These are phyloP conservation scores for Podarcis siculus DNA, from an alignment of 2,797 vertebrate species.

Conservation along the genomic window DNA sequence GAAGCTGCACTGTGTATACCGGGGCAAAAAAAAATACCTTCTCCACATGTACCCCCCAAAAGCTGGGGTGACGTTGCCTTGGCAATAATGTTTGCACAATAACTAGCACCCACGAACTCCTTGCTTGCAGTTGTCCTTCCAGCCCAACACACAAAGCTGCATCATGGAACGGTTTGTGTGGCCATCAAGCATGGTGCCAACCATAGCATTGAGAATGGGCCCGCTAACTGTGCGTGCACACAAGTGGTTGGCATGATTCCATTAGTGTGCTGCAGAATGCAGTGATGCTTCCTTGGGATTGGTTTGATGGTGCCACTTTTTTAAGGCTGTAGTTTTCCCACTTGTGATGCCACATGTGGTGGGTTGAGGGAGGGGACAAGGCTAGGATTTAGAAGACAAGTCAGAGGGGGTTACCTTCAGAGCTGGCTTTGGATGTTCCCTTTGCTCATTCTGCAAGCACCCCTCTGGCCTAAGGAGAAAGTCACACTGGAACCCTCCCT, in stretches of 20 bases:
- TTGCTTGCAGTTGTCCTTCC: slow-evolving; percentile 72
- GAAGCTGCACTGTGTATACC: slow-evolving; percentile 74
- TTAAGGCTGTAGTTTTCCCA: too few relatives aligned
- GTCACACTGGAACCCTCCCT: too few relatives aligned
- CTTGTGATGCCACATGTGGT: too few relatives aligned
- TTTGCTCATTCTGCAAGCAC: too few relatives aligned
- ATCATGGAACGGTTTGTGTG: background rate
- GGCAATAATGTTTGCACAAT: slow-evolving; percentile 81
- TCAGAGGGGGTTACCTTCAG: too few relatives aligned
- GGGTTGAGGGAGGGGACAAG: too few relatives aligned
- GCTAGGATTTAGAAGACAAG: too few relatives aligned
- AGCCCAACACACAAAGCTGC: background rate
- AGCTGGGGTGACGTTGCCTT: slow-evolving; percentile 78
- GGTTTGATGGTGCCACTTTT: too few relatives aligned
- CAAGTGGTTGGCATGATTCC: background rate
- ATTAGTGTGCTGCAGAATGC: too few relatives aligned
- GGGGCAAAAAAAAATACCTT: slow-evolving; percentile 67
- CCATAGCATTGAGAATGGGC: background rate
- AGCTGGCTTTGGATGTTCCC: too few relatives aligned
- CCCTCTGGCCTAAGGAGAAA: too few relatives aligned
- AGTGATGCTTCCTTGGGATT: too few relatives aligned
- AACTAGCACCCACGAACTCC: slow-evolving; percentile 81
- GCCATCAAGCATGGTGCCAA: background rate
- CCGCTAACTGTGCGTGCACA: background rate
- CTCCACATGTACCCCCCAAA: slow-evolving; percentile 25